A percentile compares a stretch with the other conserved stretches of the same genome.
These are phyloP conservation scores for Brachyhypopomus gauderio DNA, from an alignment of 2,113 vertebrate species.

Conservation along the genomic window DNA sequence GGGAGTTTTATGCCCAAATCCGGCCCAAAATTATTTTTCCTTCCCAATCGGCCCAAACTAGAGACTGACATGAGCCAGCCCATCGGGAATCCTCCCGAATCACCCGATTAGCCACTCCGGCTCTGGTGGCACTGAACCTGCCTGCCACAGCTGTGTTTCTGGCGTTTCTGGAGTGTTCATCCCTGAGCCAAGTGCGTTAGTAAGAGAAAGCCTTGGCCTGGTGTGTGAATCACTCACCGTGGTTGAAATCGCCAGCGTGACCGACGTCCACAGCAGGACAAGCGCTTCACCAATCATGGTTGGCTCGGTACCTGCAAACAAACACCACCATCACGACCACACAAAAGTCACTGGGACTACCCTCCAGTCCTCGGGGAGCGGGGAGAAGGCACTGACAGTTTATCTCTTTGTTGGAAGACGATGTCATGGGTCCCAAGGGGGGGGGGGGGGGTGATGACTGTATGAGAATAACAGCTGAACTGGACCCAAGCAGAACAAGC, in stretches of 20 bases:
- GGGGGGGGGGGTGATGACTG: slow-evolving; percentile 11
- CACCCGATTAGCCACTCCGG: too few relatives aligned
- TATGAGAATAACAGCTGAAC: slow-evolving; percentile 45
- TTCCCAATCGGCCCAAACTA: too few relatives aligned
- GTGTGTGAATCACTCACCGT: slow-evolving; percentile 32
- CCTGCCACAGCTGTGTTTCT: too few relatives aligned
- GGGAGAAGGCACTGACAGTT: background rate
- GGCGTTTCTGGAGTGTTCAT: too few relatives aligned
- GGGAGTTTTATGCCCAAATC: too few relatives aligned
- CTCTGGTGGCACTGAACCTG: too few relatives aligned
- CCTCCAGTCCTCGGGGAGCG: background rate
- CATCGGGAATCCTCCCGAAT: too few relatives aligned
- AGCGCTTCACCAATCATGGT: slow-evolving; percentile 21
- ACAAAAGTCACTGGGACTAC: background rate
- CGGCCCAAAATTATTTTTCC: too few relatives aligned
- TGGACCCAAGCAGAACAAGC: slow-evolving; percentile 20
- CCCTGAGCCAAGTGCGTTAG: too few relatives aligned
- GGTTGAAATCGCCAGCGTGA: background rate
- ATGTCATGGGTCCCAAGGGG: slow-evolving; percentile 26
- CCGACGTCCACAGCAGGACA: slow-evolving; percentile 36
- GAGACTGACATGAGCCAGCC: too few relatives aligned
- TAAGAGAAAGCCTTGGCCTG: background rate
- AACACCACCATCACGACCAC: background rate
- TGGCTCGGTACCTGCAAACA: slow-evolving; percentile 34
- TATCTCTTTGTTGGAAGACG: slow-evolving; percentile 17